These are phyloP conservation scores for Cuniculus paca DNA, from an alignment of 2,797 vertebrate genomes.

Conservation along the genomic window DNA sequence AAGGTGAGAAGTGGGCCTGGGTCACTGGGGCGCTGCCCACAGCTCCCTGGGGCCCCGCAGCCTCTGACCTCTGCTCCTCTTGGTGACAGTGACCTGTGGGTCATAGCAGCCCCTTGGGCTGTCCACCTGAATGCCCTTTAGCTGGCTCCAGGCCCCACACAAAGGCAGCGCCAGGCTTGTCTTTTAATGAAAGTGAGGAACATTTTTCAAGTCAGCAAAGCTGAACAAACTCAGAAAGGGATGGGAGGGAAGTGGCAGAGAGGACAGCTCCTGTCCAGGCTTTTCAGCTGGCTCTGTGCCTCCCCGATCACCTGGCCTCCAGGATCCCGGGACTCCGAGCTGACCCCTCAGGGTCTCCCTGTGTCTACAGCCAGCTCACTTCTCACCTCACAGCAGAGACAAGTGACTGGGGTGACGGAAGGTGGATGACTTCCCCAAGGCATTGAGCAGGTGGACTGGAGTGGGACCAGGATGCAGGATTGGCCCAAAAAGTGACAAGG, in stretches of 20 bases:
- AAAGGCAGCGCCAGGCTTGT: accelerated
- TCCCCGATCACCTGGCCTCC: background rate
- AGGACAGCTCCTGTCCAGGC: accelerated
- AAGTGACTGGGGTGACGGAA: background rate
- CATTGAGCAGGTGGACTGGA: background rate
- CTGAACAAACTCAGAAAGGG: background rate
- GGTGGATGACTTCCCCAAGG: background rate
- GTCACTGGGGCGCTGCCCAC: background rate
- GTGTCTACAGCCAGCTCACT: background rate
- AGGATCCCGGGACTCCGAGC: background rate
- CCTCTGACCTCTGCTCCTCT: background rate
- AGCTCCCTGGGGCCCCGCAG: background rate
- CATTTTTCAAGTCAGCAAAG: background rate
- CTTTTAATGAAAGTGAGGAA: background rate
- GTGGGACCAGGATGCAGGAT: background rate
- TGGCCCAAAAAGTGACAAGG: accelerated
- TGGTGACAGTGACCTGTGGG: accelerated
- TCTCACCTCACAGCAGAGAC: background rate
- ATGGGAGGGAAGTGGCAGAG: background rate
- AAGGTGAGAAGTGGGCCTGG: background rate
- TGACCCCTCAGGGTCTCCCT: accelerated
- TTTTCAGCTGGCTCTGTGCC: background rate
- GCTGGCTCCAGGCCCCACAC: background rate
- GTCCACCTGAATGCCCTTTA: accelerated
- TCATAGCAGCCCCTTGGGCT: accelerated